Evolutionary conservation across 1,140 invertebrate genomes (phyloP), one percentile per base, ranked within the genome.

Genomic region (Leptonema lineaticorne): DNA sequence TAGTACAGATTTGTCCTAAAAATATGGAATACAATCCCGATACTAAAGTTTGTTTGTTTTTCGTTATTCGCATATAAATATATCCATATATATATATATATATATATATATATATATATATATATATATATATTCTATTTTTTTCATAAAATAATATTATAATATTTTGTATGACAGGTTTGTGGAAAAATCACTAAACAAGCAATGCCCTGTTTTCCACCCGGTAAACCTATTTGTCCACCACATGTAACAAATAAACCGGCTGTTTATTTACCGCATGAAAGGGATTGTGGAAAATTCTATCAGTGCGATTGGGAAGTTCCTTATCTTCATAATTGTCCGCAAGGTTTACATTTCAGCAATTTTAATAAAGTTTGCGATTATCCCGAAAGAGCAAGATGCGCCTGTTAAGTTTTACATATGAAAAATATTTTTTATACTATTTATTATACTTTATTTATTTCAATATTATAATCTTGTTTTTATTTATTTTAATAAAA

Each of bases 331-430:
- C 79, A 80, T 73, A 7, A 59, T 5, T 89, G 88, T 69, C 82
- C 83, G 1, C 57, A 69, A 2, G 80, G 78, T 0, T 75, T 88
- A 0, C 80, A 83, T 58, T 88, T 87, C 76, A 86, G 88, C 72
- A 71, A 81, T 3, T 30, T 73, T 0, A 69, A 77, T 0, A 75
- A 79, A 69, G 77, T 82, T 4, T 89, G 87, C 71, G 87, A 88
- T 74, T 88, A 80, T 79, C 78, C 77, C 0, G 37, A 73, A 0
- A 74, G 75, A n/a, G 85, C 83, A 5, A 77, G 79, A n/a, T 86
- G 85, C 69, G 73, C 68, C 11, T 71, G 69, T 50, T 27, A 37
- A n/a, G 33, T 37, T 8, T 37, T 37, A 8, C 33, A n/a, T 37
- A 37, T 37, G 33, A 37, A 7, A n/a, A 8, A 8, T 37, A 37